Base-by-base conservation (phyloP, 2,888 invertebrate genomes). In the Eupithecia abbreviata region DNA sequence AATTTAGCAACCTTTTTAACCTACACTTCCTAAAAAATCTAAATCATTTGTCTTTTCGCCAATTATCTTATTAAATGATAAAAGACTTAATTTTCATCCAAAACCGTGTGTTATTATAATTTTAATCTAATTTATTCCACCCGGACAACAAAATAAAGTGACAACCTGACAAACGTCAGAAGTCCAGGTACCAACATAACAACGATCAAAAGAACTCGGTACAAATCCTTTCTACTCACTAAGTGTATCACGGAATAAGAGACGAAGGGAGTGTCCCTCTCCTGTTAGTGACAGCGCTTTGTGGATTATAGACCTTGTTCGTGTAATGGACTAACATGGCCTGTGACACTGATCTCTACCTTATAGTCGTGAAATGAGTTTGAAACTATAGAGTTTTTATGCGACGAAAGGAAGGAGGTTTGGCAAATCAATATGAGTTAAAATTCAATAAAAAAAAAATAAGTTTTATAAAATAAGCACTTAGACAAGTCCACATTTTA, bases 261-360 rank as follows among this genome's bases (percentile, higher is more conserved):
- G 67, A 43, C 66, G 42, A 15, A 42, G 66, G 42, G 67, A 45
- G n/a, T 68, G 43, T 43, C 67, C 67, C 66, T 66, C 15, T 47
- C 76, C 81, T 86, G 86, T 74, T 45, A 69, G 81, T 85, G 86
- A 87, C 86, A 82, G 83, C 84, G 81, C 88, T 87, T 86, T 87
- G 86, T 85, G 76, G 86, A 88, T 87, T 86, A 86, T 77, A 72
- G 79, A 82, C 75, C 79, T 58, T 43, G 30, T 65, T 66, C n/a
- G 6, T 12, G 10, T 71, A 62, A 71, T 71, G 55, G 45, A 67
- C 67, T 10, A 9, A 43, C 45, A 15, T 66, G 66, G 66, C 15
- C 41, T 66, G 15, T 68, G 69, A 47, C 69, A 45, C 47, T 69
- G 47, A 47, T 69, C 69, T 69, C 47, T 18, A 68, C 67, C 30